Conservation (phyloP, 2,113 vertebrate genomes). For the Gymnobelideus leadbeateri region DNA sequence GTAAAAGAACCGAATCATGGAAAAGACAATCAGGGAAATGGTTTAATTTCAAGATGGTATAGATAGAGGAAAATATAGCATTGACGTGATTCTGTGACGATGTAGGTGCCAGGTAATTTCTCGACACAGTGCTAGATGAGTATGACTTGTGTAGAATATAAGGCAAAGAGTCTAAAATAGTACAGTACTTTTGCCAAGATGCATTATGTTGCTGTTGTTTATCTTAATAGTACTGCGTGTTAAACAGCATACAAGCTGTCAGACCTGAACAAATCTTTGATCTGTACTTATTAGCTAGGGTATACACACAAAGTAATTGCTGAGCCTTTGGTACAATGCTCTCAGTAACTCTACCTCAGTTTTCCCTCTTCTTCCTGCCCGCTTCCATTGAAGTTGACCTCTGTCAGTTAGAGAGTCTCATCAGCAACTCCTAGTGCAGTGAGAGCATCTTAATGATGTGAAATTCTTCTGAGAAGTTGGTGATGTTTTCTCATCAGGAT, state of each 20-base stretch:
- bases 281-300: conserved; percentile 87
- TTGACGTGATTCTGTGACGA: not conserved
- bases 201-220: conserved; percentile 81
- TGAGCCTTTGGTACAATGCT: conserved; percentile 83
- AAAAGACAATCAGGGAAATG: not conserved
- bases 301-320: conserved; percentile 87
- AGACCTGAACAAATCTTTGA: conserved; percentile 87
- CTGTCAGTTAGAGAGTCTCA: conserved; percentile 89
- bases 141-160: conserved; percentile 66
- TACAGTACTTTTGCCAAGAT: conserved; percentile 72
- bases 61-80: not conserved
- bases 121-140: not conserved
- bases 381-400: conserved; percentile 90
- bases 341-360: conserved; percentile 88
- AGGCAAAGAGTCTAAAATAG: conserved; percentile 68
- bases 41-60: conserved; percentile 25
- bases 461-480: conserved; percentile 92
- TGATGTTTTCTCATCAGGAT: conserved; percentile 95
- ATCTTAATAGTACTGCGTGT: conserved; percentile 83
- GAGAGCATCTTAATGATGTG: conserved; percentile 91
- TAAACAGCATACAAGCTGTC: conserved; percentile 82
- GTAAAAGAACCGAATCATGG: conserved; percentile 22
- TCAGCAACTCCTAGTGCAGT: conserved; percentile 87
- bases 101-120: not conserved
- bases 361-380: conserved; percentile 86